These are phyloP conservation scores for Argyresthia albistria DNA, from an alignment of 2,888 invertebrate species.

Conservation along the genomic window DNA sequence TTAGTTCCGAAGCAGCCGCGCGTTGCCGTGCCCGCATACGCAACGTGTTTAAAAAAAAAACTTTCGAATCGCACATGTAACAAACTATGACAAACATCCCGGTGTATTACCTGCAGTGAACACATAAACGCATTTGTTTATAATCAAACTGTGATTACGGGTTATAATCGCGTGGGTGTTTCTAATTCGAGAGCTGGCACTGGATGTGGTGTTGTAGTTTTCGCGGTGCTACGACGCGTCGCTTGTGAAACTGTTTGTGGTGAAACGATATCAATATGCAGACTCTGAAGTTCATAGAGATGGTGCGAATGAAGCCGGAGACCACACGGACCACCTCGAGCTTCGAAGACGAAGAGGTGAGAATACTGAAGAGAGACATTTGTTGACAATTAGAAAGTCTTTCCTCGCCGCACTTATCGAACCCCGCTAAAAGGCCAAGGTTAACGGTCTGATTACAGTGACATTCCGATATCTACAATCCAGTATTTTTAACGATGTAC, in stretches of 20 bases:
- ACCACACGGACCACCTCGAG: conserved; percentile 22
- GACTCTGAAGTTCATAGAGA: conserved; percentile 64
- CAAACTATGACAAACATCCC: background rate
- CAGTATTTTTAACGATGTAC: no score
- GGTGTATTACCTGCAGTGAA: background rate
- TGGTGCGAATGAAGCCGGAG: conserved; percentile 53
- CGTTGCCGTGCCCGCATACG: conserved; percentile 24
- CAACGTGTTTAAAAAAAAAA: background rate
- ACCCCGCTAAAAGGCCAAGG: background rate
- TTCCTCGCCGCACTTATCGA: background rate
- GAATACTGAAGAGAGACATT: conserved; percentile 9
- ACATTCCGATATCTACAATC: no score
- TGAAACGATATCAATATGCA: conserved; percentile 26
- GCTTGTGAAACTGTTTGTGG: background rate
- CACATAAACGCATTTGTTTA: background rate
- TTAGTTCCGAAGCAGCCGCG: conserved; percentile 39
- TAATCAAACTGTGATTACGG: conserved; percentile 24
- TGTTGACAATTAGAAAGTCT: background rate
- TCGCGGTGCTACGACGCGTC: conserved; percentile 27
- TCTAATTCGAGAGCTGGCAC: conserved; percentile 47
- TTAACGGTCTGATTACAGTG: background rate
- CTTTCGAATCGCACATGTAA: background rate
- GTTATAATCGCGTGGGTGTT: conserved; percentile 54
- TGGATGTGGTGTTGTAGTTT: conserved; percentile 27
- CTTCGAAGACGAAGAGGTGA: conserved; percentile 57